Evolutionary conservation across 2,113 vertebrate genomes (phyloP).

Genomic region (Cynopterus brachyotis): DNA sequence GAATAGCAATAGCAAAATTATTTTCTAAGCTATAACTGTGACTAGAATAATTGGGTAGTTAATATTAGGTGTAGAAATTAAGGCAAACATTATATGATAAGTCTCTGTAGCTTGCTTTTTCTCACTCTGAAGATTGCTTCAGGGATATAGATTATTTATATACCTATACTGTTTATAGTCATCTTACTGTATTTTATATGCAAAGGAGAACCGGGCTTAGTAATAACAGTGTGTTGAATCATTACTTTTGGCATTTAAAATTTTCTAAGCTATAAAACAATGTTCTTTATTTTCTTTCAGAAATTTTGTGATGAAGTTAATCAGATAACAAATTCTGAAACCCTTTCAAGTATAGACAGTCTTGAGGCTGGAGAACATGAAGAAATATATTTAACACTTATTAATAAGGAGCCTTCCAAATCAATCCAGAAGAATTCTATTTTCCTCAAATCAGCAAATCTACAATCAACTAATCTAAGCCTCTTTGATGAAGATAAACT

Average conservation of each 20-base stretch:
- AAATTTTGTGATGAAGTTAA: conserved; percentile 85
- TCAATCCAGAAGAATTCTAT: conserved; percentile 72
- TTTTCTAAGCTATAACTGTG: background rate
- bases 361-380: conserved; percentile 87
- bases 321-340: conserved; percentile 86
- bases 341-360: conserved; percentile 92
- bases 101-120: background rate
- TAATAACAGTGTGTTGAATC: background rate
- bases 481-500: conserved; percentile 70
- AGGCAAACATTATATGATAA: background rate
- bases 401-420: conserved; percentile 66
- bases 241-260: conserved; percentile 64
- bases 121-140: background rate
- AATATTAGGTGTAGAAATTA: conserved; percentile 14
- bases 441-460: conserved; percentile 64
- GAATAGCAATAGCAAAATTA: conserved; percentile 31
- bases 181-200: background rate
- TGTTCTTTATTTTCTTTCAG: conserved; percentile 81
- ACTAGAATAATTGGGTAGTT: conserved; percentile 33
- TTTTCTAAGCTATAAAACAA: conserved; percentile 9
- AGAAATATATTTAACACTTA: conserved; percentile 68
- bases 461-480: conserved; percentile 64
- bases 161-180: background rate
- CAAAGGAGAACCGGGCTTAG: background rate
- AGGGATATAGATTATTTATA: background rate